Evolutionary conservation across 2,888 invertebrate genomes (phyloP).

Genomic region (Pyrgus malvae): DNA sequence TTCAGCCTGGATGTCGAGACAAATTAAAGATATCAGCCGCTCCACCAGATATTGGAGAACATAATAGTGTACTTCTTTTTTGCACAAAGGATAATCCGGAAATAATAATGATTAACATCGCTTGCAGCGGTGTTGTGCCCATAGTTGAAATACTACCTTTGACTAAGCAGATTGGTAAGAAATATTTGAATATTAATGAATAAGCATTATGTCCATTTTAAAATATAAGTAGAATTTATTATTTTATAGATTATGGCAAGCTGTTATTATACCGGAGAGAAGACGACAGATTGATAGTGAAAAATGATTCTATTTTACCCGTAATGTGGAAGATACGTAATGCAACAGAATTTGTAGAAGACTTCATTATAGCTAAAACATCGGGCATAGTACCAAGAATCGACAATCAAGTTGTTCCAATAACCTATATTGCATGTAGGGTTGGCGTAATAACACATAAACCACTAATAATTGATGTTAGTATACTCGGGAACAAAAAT

Average conservation of each 20-base stretch:
- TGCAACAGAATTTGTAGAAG: constrained; percentile 59
- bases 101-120: constrained; percentile 73
- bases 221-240: not conserved
- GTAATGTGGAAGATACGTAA: constrained; percentile 80
- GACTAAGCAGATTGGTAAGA: constrained; percentile 63
- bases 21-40: constrained; percentile 65
- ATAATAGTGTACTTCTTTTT: constrained; percentile 55
- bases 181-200: not conserved
- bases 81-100: constrained; percentile 83
- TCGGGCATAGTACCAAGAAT: constrained; percentile 66
- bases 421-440: constrained; percentile 73
- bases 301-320: constrained; percentile 79
- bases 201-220: not conserved
- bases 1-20: constrained; percentile 65
- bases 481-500: constrained; percentile 32
- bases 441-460: constrained; percentile 64
- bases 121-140: constrained; percentile 76
- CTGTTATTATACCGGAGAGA: constrained; percentile 74
- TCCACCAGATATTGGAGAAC: constrained; percentile 58
- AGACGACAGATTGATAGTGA: constrained; percentile 72
- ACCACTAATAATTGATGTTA: constrained; percentile 68
- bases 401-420: constrained; percentile 69
- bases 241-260: constrained; percentile 74
- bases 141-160: constrained; percentile 71
- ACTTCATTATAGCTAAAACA: constrained; percentile 69